Evolutionary conservation across 2,113 vertebrate species (phyloP), one percentile per base, ranked within the genome.

Genomic region (Rhinopomastus cyanomelas): DNA sequence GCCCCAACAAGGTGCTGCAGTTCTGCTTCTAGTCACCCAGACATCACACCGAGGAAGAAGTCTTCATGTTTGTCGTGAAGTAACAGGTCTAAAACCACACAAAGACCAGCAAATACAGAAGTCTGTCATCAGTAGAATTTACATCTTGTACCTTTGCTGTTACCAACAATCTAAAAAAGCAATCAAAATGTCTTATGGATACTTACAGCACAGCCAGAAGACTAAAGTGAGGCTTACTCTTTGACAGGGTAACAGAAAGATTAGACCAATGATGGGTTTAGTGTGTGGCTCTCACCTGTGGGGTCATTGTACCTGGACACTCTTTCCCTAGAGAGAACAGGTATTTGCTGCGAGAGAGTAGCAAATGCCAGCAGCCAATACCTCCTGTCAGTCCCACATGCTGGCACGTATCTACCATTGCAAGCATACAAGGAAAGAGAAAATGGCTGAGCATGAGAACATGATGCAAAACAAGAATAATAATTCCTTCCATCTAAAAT

Each of bases 301-400:
- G 36, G 78, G 48, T 25, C 27, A 53, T 8, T 3, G 1, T 5
- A 61, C 11, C 21, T 0, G 0, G 52, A 34, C 56, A 72, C 4
- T 12, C 30, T 53, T 21, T 56, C 57, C 22, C n/a, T 16, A 3
- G 62, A 37, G 53, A 85, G 30, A 36, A 60, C 21, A 5, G 44
- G 9, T 11, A 51, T 19, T 16, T 68, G 11, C 51, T 29, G 12
- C 61, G 49, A 53, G 48, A 49, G 44, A 57, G 42, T 27, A 69
- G 49, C 42, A 87, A 75, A 66, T 18, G 29, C 66, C 44, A 66
- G 42, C 19, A 84, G 69, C 25, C 52, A 55, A 18, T 5, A 46
- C 14, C 15, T 74, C 65, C 56, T 23, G 4, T 23, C 55, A 52
- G 48, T 88, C 52, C 59, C 36, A 12, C 12, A 20, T 25, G 23